Percentiles rank a stretch among this genome's conserved stretches.
Evolutionary conservation across 2,888 invertebrate genomes (phyloP).

Genomic region (Coleophora flavipennella): DNA sequence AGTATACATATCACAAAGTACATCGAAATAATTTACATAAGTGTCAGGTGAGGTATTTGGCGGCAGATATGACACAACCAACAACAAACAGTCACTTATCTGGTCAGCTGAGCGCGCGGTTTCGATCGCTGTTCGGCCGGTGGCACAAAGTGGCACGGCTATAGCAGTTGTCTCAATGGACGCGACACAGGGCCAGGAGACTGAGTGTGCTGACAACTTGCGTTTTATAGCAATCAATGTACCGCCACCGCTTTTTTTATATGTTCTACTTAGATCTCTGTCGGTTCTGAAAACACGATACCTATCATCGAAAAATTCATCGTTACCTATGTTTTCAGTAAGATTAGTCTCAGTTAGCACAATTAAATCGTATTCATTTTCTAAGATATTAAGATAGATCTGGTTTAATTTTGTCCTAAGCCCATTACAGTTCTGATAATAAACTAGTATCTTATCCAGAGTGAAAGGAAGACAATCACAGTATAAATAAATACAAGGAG

Average conservation of each 20-base stretch:
- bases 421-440: constrained; percentile 6
- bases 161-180: not conserved
- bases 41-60: not conserved
- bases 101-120: not conserved
- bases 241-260: not conserved
- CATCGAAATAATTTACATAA: not conserved
- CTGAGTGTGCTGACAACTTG: not conserved
- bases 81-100: not conserved
- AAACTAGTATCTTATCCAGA: constrained; percentile 1
- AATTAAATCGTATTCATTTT: constrained; percentile 1
- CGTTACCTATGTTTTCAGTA: not conserved
- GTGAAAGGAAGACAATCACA: not conserved
- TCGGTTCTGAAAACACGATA: not conserved
- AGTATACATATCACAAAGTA: not conserved
- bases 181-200: not conserved
- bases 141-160: not conserved
- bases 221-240: not conserved
- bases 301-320: not conserved
- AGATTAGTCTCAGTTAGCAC: constrained; percentile 2
- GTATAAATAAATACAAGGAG: not conserved
- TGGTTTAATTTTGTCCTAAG: constrained; percentile 1
- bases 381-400: not conserved
- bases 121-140: not conserved
- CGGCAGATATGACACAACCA: not conserved
- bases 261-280: not conserved